phyloP scores from a whole-genome alignment of 30 jellyfish, hydroid and myxozoan species.

The Turritopsis rubra region DNA sequence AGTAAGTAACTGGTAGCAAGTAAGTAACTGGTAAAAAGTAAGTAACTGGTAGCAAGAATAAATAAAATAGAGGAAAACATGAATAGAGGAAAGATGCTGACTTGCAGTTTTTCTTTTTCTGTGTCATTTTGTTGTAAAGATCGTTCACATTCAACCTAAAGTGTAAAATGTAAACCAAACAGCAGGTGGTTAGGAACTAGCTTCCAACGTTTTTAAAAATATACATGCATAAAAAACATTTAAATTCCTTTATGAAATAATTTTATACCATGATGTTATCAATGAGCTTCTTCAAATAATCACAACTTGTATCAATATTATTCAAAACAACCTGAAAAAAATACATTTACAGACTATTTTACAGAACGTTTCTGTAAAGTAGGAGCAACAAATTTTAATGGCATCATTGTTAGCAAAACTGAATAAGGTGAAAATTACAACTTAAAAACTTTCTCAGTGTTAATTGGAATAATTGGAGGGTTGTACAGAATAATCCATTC shows the following conservation, averaged over 20 bases:
- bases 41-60: too few relatives aligned
- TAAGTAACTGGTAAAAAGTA: too few relatives aligned
- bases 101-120: conserved; percentile 18
- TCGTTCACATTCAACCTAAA: conserved; percentile 5
- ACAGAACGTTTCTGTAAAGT: too few relatives aligned
- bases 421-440: too few relatives aligned
- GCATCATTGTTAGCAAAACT: too few relatives aligned
- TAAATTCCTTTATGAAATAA: neutral
- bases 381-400: too few relatives aligned
- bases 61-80: too few relatives aligned
- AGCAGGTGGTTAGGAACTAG: neutral
- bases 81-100: neutral
- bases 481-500: too few relatives aligned
- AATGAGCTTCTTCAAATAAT: conserved; percentile 52
- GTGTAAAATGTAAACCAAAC: neutral
- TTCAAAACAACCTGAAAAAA: conserved; percentile 53
- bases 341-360: too few relatives aligned
- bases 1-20: too few relatives aligned
- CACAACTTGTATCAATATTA: conserved; percentile 68
- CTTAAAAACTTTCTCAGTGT: too few relatives aligned
- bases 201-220: neutral
- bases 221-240: neutral
- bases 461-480: too few relatives aligned
- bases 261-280: conserved; percentile 41
- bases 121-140: neutral